A percentile compares a stretch with the other conserved stretches of the same genome.
phyloP scores from a whole-genome alignment of 2,797 vertebrate genomes.

The Agapornis canus region DNA sequence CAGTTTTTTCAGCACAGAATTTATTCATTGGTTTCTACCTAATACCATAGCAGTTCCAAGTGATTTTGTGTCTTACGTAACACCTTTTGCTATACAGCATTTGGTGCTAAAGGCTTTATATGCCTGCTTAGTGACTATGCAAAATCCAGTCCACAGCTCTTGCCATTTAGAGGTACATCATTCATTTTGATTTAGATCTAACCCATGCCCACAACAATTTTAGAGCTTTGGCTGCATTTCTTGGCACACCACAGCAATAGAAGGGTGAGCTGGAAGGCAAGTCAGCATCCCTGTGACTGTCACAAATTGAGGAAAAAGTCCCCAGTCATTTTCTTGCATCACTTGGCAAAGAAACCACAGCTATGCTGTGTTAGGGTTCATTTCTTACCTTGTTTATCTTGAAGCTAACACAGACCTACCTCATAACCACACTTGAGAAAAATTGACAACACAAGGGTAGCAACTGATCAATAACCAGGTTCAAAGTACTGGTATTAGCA shows the following conservation, averaged over 20 bases:
- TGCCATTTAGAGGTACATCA: not conserved
- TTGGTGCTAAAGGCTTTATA: not conserved
- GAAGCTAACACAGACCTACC: not conserved
- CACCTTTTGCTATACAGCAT: not conserved
- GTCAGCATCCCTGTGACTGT: not conserved
- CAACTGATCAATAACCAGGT: not conserved
- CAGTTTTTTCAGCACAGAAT: not conserved
- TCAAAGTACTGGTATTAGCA: not conserved
- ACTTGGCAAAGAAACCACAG: not conserved
- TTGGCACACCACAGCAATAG: not conserved
- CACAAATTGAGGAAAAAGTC: not conserved
- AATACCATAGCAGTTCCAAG: fast-evolving
- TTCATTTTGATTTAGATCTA: not conserved
- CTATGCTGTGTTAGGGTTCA: not conserved
- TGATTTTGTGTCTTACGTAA: not conserved
- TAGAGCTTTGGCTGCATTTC: not conserved
- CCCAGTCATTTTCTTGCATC: not conserved
- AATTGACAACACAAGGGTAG: not conserved
- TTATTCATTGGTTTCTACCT: not conserved
- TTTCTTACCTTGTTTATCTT: not conserved
- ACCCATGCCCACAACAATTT: not conserved
- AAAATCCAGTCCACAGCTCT: not conserved
- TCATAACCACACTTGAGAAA: not conserved
- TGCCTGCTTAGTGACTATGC: fast-evolving
- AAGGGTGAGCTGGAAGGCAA: not conserved